Evolutionary conservation across 2,113 vertebrate species (phyloP).

Genomic region (Ondatra zibethicus): DNA sequence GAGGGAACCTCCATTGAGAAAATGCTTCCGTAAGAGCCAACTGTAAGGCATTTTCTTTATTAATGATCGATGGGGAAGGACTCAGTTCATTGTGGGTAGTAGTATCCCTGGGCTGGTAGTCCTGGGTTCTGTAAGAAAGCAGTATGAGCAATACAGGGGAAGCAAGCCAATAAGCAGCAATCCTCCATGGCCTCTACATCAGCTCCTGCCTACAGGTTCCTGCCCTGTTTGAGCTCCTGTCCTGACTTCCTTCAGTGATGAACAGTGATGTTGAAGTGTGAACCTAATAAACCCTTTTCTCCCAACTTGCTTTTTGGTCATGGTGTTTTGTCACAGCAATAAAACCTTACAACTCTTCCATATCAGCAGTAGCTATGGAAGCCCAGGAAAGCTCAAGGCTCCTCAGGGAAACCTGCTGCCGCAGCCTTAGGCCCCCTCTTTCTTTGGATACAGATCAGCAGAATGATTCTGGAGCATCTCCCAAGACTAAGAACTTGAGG

Average conservation of each 20-base stretch:
- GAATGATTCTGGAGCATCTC: neutral
- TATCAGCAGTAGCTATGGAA: neutral
- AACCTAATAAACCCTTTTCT: neutral
- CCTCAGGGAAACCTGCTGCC: no score
- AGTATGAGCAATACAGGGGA: neutral
- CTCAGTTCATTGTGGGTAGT: neutral
- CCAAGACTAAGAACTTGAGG: neutral
- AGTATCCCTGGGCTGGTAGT: neutral
- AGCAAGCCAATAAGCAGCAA: neutral
- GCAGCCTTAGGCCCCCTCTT: neutral
- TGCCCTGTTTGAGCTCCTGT: neutral
- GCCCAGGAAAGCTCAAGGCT: neutral
- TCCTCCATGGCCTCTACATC: neutral
- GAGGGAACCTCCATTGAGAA: neutral
- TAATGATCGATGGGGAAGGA: neutral
- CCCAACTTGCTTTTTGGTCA: neutral
- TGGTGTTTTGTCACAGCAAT: neutral
- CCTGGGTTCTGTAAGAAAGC: neutral
- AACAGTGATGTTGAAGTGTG: neutral
- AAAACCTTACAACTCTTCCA: constrained; percentile 55
- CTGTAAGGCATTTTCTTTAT: neutral
- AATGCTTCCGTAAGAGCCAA: neutral
- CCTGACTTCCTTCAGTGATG: neutral
- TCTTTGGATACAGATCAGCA: neutral
- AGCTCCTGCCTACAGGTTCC: constrained; percentile 12